Evolutionary conservation across 2,888 invertebrate genomes (phyloP).

Genomic region (Siphonodentalium dalli): DNA sequence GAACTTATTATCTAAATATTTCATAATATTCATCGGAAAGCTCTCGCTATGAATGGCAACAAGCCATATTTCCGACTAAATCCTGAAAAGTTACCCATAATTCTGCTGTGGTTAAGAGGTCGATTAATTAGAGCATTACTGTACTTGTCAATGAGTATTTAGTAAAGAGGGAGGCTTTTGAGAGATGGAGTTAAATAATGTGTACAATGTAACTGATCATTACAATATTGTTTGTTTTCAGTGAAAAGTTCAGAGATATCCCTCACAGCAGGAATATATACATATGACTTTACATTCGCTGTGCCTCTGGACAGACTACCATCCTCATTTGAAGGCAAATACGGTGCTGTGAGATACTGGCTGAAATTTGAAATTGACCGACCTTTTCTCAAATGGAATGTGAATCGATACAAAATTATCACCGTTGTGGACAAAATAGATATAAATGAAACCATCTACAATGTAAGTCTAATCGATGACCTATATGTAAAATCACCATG

Average conservation of each 20-base stretch:
- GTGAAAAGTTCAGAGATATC: neutral
- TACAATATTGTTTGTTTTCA: no score
- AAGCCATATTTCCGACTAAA: no score
- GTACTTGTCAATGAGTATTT: no score
- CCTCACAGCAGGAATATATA: slow-evolving; percentile 23
- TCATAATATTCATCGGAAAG: no score
- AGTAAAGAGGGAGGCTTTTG: no score
- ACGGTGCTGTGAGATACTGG: slow-evolving; percentile 38
- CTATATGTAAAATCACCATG: neutral
- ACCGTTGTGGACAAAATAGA: slow-evolving; percentile 33
- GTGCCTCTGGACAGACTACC: slow-evolving; percentile 30
- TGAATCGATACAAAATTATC: slow-evolving; percentile 26
- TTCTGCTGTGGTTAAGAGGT: no score
- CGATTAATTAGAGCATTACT: no score
- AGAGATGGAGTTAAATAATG: no score
- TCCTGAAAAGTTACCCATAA: no score
- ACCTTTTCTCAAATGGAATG: slow-evolving; percentile 30
- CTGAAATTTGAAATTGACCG: slow-evolving; percentile 31
- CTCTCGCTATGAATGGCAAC: no score
- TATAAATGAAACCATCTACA: slow-evolving; percentile 18
- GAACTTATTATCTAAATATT: no score
- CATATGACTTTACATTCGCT: slow-evolving; percentile 30
- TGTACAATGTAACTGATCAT: no score
- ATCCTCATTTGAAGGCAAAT: slow-evolving; percentile 35
- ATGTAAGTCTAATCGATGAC: neutral